Evolutionary conservation across 2,888 invertebrate species (phyloP), one percentile per base, ranked within the genome.

Genomic region (Tachina grossa): DNA sequence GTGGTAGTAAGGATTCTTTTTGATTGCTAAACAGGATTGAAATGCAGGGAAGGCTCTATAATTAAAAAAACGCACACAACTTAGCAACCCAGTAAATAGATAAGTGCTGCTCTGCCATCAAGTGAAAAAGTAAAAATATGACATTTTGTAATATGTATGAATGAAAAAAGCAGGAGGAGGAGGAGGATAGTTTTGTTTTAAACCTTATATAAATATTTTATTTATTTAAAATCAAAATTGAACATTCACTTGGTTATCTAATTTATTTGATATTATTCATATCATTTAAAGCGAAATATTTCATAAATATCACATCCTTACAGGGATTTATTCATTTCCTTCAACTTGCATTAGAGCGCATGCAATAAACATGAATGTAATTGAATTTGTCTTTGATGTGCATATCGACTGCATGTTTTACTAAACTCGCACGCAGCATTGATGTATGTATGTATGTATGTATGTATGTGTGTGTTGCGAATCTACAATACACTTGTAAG

Each of bases 361-460:
- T 63, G 71, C 57, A 53, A 72, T 66, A 57, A 80, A 49, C 57
- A 80, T 72, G 57, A 13, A 66, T 65, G 72, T 19, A 79, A 72
- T 72, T 49, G 65, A 45, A 71, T 57, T 41, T 63, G 53, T 65
- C 65, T 79, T 79, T 79, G 79, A 72, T 72, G 72, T 66, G 19
- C 9, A n/a, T 8, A 19, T 72, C 19, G 53, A 69, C 55, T 53
- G 57, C 61, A 43, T 57, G n/a, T 57, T 19, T 13, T 55, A 65
- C 2, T n/a, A 31, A 22, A 22, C 9, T 45, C 19, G 16, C 13
- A 63, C n/a, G n/a, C n/a, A n/a, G n/a, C n/a, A n/a, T n/a, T 14
- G n/a, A 19, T 49, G 10, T 41, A n/a, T 51, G 16, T 13, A 19
- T 8, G n/a, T n/a, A n/a, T n/a, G n/a, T n/a, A n/a, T n/a, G n/a